A percentile compares a stretch with the other conserved stretches of the same genome.
These are phyloP conservation scores for Anolis apletophallus DNA, from an alignment of 2,797 vertebrate species.

Conservation along the genomic window DNA sequence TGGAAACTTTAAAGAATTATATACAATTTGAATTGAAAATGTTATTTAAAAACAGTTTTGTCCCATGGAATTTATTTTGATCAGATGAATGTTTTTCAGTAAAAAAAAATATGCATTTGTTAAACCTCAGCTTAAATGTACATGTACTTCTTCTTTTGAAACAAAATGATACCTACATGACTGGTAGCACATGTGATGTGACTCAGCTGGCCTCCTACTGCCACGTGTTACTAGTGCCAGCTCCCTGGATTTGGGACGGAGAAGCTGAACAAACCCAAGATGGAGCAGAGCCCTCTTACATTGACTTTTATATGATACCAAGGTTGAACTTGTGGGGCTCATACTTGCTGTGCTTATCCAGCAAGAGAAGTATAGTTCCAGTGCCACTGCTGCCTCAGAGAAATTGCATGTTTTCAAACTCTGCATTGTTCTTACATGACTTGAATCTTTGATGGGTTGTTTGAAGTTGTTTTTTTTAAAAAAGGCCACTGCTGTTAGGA, in stretches of 20 bases:
- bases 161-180: conserved; percentile 64
- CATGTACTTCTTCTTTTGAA: conserved; percentile 79
- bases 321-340: conserved; percentile 41
- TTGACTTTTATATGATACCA: conserved; percentile 18
- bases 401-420: conserved; percentile 48
- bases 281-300: conserved; percentile 43
- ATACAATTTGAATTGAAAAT: conserved; percentile 85
- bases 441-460: conserved; percentile 45
- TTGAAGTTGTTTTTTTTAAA: conserved; percentile 15
- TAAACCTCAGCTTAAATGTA: conserved; percentile 82
- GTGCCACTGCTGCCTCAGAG: conserved; percentile 42
- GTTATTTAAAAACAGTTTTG: conserved; percentile 87
- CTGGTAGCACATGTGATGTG: conserved; percentile 67
- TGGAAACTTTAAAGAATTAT: conserved; percentile 83
- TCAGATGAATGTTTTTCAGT: conserved; percentile 89
- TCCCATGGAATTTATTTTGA: conserved; percentile 88
- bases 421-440: conserved; percentile 41
- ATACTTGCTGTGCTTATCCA: conserved; percentile 27
- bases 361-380: conserved; percentile 37
- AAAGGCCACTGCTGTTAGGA: conserved; percentile 27
- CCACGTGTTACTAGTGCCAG: conserved; percentile 44
- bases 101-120: conserved; percentile 89
- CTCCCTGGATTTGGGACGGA: conserved; percentile 48
- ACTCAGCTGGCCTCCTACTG: conserved; percentile 63
- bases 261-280: conserved; percentile 39